phyloP scores from a whole-genome alignment of 2,113 vertebrate genomes.

The rabbit (Oryctolagus cuniculus) region mOryCun1.1 NC_091432.1:202293501-202294000 shows the following conservation, averaged over 20 bases:
- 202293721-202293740: constrained; percentile 3
- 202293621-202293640: neutral
- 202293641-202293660: neutral
- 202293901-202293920: neutral
- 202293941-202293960: constrained; percentile 29
- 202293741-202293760: neutral
- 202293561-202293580: neutral
- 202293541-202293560: constrained; percentile 14
- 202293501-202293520: neutral
- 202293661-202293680: neutral
- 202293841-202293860: neutral
- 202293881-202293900: neutral
- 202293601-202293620: neutral
- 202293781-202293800: neutral
- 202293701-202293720: constrained; percentile 32
- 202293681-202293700: neutral
- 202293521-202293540: neutral
- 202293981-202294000: neutral
- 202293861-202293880: neutral
- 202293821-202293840: neutral
- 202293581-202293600: neutral
- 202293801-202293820: neutral
- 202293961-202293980: neutral
- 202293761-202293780: neutral
- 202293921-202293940: neutral